Evolutionary conservation across 64 coral and sea anemone species (phyloP), one percentile per base, ranked within the genome.

Genomic region (Exaiptasia diaphana): DNA sequence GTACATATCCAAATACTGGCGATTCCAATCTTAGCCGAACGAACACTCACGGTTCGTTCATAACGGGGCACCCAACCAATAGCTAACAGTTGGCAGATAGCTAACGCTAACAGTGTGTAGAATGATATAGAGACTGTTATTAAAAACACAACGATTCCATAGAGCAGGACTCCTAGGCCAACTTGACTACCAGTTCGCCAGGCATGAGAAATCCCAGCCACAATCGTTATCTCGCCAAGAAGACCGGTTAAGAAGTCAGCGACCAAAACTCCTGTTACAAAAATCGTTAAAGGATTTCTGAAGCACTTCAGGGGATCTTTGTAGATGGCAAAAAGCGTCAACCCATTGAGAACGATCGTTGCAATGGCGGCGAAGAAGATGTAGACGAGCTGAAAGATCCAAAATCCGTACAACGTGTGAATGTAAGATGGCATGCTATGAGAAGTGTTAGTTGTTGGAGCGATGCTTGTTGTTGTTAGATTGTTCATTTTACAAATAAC

Each of bases 241-340:
- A 65, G 30, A 13, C 61, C 61, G 38, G 61, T 65, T 18, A 65
- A 24, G 21, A 65, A 65, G 61, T 65, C 61, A 21, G 61, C 32
- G 26, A 65, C 20, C 14, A 65, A 13, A 2, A 65, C 38, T 4
- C 61, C 61, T 12, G 32, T 37, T 3, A 65, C 38, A 38, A 65
- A 65, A 65, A 65, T 65, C 61, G 61, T 65, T 12, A 65, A 17
- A 65, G 61, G 61, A 4, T 50, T 85, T 52, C 86, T 73, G 13
- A 89, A 83, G 40, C 91, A 94, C 42, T 80, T 89, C 1, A 80
- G 61, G 13, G 86, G 86, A 83, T 95, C 91, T 83, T 83, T 95
- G 73, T 85, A 95, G 50, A 89, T 74, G 5, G 81, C 43, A 24
- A 72, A 58, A 20, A 95, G 67, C 32, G 86, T 79, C 27, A 72